Evolutionary conservation across 2,797 vertebrate species (phyloP).

Genomic region (Manis pentadactyla): DNA sequence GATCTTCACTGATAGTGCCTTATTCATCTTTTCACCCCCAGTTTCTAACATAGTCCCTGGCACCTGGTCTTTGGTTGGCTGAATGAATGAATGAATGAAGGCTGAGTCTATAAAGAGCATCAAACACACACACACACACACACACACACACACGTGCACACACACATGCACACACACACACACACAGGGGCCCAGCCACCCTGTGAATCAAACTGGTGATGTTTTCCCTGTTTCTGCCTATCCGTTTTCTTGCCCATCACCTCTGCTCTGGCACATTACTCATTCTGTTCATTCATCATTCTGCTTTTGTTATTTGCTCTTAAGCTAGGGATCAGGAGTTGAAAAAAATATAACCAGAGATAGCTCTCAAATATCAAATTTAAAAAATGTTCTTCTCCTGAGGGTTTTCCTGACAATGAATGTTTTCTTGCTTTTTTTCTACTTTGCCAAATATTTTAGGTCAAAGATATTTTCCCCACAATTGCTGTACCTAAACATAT

Average conservation of each 20-base stretch:
- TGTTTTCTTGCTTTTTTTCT: slow-evolving; percentile 53
- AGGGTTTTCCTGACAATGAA: slow-evolving; percentile 9
- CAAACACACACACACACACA: no score
- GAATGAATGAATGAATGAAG: background rate
- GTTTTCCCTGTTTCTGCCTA: background rate
- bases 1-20: background rate
- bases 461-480: background rate
- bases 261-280: background rate
- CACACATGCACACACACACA: no score
- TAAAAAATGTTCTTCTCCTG: slow-evolving; percentile 56
- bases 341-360: slow-evolving; percentile 14
- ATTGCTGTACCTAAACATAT: background rate
- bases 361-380: slow-evolving; percentile 62
- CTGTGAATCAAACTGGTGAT: background rate
- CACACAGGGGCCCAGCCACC: no score
- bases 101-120: background rate
- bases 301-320: slow-evolving; percentile 47
- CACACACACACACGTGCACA: no score
- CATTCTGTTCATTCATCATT: slow-evolving; percentile 20
- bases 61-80: background rate
- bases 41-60: background rate
- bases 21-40: background rate
- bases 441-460: slow-evolving; percentile 46
- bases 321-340: background rate
- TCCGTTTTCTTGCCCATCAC: background rate